A percentile compares a stretch with the other conserved stretches of the same genome.
Evolutionary conservation across 1,140 invertebrate species (phyloP).

Genomic region (Gonatopus flavifemur): DNA sequence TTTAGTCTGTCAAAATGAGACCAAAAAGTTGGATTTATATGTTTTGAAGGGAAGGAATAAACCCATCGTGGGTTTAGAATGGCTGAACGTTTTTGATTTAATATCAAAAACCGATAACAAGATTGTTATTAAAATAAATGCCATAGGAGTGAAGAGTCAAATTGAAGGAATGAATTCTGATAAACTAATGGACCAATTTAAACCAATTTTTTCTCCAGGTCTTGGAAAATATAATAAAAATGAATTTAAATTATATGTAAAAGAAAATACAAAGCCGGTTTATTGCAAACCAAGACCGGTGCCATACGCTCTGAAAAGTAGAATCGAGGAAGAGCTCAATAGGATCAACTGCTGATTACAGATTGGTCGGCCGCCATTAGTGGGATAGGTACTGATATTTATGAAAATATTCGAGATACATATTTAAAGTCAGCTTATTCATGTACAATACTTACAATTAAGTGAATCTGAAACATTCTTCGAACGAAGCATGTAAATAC

Average conservation of each 20-base stretch:
- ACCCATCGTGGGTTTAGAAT: background rate
- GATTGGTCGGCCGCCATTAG: no score
- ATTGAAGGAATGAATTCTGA: background rate
- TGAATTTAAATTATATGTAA: slow-evolving; percentile 1
- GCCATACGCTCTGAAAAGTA: background rate
- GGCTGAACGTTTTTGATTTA: background rate
- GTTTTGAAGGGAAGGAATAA: background rate
- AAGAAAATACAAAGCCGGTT: slow-evolving; percentile 7
- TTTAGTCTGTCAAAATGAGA: background rate
- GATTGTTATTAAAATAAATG: background rate
- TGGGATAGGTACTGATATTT: no score
- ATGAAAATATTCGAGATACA: no score
- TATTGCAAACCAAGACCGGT: slow-evolving; percentile 2
- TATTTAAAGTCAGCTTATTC: no score
- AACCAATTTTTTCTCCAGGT: background rate
- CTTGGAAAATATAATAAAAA: slow-evolving; percentile 1
- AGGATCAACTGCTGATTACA: no score
- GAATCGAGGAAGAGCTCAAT: no score
- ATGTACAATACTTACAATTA: no score
- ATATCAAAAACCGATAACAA: background rate
- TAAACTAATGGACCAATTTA: no score
- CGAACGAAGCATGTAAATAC: no score
- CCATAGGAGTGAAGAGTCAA: background rate
- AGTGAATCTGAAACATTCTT: no score
- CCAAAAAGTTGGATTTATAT: slow-evolving; percentile 2